Evolutionary conservation across 2,888 invertebrate species (phyloP).

Genomic region (Cryptus viduatorius): DNA sequence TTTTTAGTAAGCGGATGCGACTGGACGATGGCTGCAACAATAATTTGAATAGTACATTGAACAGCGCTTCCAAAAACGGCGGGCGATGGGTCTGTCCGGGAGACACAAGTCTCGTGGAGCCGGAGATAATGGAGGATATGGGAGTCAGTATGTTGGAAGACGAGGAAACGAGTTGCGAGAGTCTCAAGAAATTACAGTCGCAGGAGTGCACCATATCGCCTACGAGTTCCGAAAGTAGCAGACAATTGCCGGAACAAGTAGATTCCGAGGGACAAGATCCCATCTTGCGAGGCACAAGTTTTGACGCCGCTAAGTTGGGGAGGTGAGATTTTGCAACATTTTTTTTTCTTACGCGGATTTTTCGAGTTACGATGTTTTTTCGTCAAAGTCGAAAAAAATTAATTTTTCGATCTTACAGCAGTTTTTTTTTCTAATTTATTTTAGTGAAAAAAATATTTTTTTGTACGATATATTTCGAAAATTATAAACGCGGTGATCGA

Average conservation of each 20-base stretch:
- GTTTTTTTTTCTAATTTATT: too few relatives aligned
- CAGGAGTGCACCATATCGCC: constrained; percentile 82
- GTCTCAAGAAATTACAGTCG: constrained; percentile 77
- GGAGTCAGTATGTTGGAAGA: constrained; percentile 88
- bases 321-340: constrained; percentile 72
- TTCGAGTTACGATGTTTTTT: too few relatives aligned
- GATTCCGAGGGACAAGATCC: constrained; percentile 73
- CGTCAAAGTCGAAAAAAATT: too few relatives aligned
- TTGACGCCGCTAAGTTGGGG: constrained; percentile 73
- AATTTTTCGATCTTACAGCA: too few relatives aligned
- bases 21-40: constrained; percentile 82
- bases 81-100: constrained; percentile 80
- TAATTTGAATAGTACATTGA: constrained; percentile 77
- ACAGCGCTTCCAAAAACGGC: constrained; percentile 74
- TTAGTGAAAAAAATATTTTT: too few relatives aligned
- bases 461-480: too few relatives aligned
- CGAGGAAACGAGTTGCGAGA: constrained; percentile 84
- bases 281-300: constrained; percentile 73
- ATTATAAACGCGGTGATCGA: background rate
- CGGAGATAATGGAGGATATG: constrained; percentile 87
- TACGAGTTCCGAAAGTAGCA: constrained; percentile 71
- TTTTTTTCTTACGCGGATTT: too few relatives aligned
- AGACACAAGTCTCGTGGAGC: constrained; percentile 83
- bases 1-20: constrained; percentile 80
- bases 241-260: constrained; percentile 68